Conservation (phyloP, 1,140 invertebrate species). For the Magallana gigas region DNA sequence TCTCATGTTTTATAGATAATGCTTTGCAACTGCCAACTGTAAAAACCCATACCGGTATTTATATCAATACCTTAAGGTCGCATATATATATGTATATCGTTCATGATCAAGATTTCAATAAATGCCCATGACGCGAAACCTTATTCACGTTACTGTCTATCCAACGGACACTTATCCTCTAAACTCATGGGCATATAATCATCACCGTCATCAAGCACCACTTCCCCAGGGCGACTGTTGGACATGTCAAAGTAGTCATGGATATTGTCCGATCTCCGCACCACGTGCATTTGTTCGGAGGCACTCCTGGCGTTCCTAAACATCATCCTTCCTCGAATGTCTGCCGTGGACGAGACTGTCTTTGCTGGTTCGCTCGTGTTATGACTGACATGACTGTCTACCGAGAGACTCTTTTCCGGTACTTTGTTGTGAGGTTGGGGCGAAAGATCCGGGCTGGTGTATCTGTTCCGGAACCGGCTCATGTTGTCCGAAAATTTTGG, state of each 20-base stretch:
- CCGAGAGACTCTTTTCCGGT: not conserved
- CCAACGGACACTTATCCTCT: not conserved
- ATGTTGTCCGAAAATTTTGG: slow-evolving; percentile 1
- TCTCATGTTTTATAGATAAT: too few species aligned
- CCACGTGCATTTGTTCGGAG: not conserved
- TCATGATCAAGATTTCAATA: too few species aligned
- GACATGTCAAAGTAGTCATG: slow-evolving; percentile 8
- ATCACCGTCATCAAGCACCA: not conserved
- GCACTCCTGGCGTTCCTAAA: slow-evolving; percentile 15
- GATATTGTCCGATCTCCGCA: not conserved
- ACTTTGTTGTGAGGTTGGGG: not conserved
- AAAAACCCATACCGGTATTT: too few species aligned
- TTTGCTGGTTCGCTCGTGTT: not conserved
- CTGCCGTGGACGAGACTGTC: not conserved
- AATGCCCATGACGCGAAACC: too few species aligned
- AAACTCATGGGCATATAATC: slow-evolving; percentile 24
- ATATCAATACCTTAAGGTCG: too few species aligned
- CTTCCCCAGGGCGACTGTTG: not conserved
- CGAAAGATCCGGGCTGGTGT: not conserved
- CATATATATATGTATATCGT: too few species aligned
- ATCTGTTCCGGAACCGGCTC: not conserved
- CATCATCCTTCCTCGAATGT: not conserved
- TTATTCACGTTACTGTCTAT: not conserved
- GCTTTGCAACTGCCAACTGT: too few species aligned
- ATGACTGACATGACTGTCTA: not conserved